A percentile compares a stretch with the other conserved stretches of the same genome.
phyloP scores from a whole-genome alignment of 37 sponge, comb jelly and placozoan genomes.

The Ianthella basta region DNA sequence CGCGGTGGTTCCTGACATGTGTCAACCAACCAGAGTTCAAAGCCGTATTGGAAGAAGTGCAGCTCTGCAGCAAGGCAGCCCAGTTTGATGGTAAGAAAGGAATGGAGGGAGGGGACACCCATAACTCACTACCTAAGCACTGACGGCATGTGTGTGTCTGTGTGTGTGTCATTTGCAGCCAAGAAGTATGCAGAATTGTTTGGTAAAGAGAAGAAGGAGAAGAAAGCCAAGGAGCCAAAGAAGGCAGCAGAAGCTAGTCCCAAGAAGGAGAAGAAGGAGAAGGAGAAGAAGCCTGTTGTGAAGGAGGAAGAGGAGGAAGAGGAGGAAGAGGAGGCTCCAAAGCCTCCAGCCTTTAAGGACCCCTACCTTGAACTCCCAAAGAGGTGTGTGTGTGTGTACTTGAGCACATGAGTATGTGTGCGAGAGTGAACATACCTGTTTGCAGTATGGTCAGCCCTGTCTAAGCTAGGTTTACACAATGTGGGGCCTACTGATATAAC shows the following conservation, averaged over 20 bases:
- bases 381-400: conserved; percentile 48
- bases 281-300: conserved; percentile 60
- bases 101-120: too few species aligned
- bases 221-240: conserved; percentile 49
- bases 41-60: conserved; percentile 75
- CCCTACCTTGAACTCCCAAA: conserved; percentile 80
- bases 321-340: conserved; percentile 69
- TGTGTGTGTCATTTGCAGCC: conserved; percentile 44
- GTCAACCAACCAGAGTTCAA: conserved; percentile 95
- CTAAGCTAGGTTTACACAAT: too few species aligned
- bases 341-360: conserved; percentile 69
- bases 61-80: conserved; percentile 86
- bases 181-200: conserved; percentile 79
- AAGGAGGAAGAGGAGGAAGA: conserved; percentile 40
- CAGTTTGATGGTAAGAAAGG: conserved; percentile 85
- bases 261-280: conserved; percentile 38
- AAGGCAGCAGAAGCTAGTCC: conserved; percentile 25
- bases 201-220: conserved; percentile 75
- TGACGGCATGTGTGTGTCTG: not conserved
- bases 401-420: conserved; percentile 12
- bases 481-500: too few species aligned
- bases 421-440: not conserved
- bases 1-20: conserved; percentile 91
- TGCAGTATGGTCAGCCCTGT: too few species aligned
- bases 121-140: too few species aligned